Base-by-base conservation (phyloP, 2,797 vertebrate genomes). In the Octomys mimax region DNA sequence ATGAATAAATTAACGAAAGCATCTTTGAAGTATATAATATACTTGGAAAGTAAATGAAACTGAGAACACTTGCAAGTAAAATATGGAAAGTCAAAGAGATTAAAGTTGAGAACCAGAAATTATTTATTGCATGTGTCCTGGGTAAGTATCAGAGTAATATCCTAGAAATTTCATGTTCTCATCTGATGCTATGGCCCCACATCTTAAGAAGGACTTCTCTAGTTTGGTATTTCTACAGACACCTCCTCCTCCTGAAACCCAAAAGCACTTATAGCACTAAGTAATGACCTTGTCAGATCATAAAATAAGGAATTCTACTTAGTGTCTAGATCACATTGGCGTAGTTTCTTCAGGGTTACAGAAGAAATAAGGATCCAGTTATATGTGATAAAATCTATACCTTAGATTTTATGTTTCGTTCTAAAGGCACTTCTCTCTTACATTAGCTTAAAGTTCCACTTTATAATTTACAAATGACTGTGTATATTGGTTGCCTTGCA, bases 391-490 rank as follows among this genome's bases (percentile, higher is more conserved):
- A 73, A 87, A 26, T 61, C 3, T 8, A 39, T 31, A 66, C 3
- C 7, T 73, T 42, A 42, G 42, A 42, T 42, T 42, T 42, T 90
- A 46, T 36, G 31, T 13, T 12, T 12, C 33, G 89, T 75, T 96
- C 80, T 62, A 79, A 87, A 92, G 16, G 12, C 22, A 61, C 61
- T 22, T 28, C 22, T 13, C 33, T 88, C n/a, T 80, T 54, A 42
- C 16, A 26, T 59, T 85, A 8, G 0, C 39, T 86, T 66, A 62
- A 81, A 79, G 21, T n/a, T 68, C 14, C 39, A 19, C 19, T 92
- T 95, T 85, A 73, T 89, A 92, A 94, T 96, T 73, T 91, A 36
- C 26, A 64, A 93, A 93, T 87, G 5, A 31, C 54, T 77, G 52
- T 84, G 64, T 86, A 71, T 59, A 68, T 61, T 46, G 14, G 16